Evolutionary conservation across 2,113 vertebrate species (phyloP), one percentile per base, ranked within the genome.

Genomic region (Agelaius tricolor): DNA sequence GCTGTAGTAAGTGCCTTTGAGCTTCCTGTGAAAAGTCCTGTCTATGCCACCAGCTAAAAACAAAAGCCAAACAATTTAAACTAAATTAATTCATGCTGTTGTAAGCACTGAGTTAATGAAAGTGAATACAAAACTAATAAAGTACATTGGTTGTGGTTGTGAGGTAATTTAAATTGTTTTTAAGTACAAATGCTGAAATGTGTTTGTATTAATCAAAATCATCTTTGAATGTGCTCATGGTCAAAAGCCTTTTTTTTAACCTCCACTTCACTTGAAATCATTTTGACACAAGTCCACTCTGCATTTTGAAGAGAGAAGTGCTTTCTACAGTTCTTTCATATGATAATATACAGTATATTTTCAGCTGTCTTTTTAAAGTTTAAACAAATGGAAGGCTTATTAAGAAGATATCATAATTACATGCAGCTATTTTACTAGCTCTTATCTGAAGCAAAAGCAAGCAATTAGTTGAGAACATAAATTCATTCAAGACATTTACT

Each of bases 401-500:
- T 96, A 96, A 97, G 91, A 95, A 96, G 96, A 96, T 96, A 95
- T 96, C 94, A 97, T 96, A 97, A 97, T 97, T 97, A 96, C 85
- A 97, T 66, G 89, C 93, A 96, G 93, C 90, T 97, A 94, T 96
- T 97, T 97, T 94, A 95, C 94, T 88, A 75, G 84, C 94, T 97
- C 68, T 97, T 97, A 96, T 96, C 83, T 89, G 84, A 94, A 95
- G 96, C 96, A 97, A 97, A 97, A 97, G 96, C 92, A 97, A 97
- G 97, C 93, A 96, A 97, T 93, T 92, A 95, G 89, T 83, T 89
- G 89, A 95, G 96, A 96, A 96, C 91, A 96, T 93, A 92, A 96
- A 96, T 95, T 94, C 96, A 90, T 73, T 47, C 78, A 97, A 95
- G 96, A 93, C 78, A 91, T 91, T 97, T 87, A 82, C 59, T 72